Conservation (phyloP, 37 sponge, comb jelly and placozoan species). For the Theonella swinhoei region DNA sequence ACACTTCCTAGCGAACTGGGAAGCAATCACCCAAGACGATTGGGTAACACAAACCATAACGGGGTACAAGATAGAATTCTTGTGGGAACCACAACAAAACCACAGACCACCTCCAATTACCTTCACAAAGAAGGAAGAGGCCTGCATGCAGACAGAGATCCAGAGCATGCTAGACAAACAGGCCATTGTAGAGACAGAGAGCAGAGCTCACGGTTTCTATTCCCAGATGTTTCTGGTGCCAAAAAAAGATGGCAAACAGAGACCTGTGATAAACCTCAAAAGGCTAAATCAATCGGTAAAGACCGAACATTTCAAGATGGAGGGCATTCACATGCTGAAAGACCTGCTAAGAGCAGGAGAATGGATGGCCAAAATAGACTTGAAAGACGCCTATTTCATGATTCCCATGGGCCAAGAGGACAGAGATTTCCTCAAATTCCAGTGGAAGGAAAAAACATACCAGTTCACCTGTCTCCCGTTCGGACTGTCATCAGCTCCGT, state of each 20-base stretch:
- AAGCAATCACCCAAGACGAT: constrained; percentile 14
- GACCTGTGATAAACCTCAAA: constrained; percentile 61
- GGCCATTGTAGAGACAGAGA: constrained; percentile 3
- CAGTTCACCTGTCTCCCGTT: constrained; percentile 47
- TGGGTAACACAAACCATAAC: constrained; percentile 40
- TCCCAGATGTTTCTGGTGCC: constrained; percentile 48
- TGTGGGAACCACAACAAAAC: neutral
- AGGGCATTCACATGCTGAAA: constrained; percentile 51
- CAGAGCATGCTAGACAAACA: constrained; percentile 7
- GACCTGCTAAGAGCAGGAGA: constrained; percentile 30
- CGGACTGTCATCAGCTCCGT: too few relatives aligned
- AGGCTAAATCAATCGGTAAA: constrained; percentile 25
- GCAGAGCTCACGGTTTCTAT: constrained; percentile 15
- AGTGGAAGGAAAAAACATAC: neutral
- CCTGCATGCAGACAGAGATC: constrained; percentile 4
- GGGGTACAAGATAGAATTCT: constrained; percentile 25
- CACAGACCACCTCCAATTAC: neutral
- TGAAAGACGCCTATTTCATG: too few relatives aligned
- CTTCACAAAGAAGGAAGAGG: constrained; percentile 3
- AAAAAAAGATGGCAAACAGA: too few relatives aligned
- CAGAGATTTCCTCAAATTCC: constrained; percentile 17
- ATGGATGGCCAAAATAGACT: constrained; percentile 33
- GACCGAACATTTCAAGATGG: constrained; percentile 40
- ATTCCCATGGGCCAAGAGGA: constrained; percentile 2
- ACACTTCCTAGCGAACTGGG: constrained; percentile 11